phyloP scores from a whole-genome alignment of 2,888 invertebrate genomes.

The Drosophila infuscata region DNA sequence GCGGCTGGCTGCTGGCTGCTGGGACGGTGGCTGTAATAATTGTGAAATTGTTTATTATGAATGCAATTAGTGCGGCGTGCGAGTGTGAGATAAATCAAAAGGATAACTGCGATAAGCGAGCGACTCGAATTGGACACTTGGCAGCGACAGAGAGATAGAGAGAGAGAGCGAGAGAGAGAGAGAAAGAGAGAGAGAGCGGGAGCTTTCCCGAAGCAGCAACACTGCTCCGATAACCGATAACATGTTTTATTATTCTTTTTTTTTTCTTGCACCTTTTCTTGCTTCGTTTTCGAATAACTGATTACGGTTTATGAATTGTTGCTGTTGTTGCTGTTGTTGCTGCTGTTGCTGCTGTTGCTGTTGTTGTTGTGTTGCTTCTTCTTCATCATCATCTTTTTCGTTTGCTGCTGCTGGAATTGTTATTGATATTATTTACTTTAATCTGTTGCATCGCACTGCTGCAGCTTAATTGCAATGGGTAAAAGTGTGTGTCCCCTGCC shows the following conservation, averaged over 20 bases:
- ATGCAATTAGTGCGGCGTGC: slow-evolving; percentile 64
- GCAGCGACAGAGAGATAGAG: neutral
- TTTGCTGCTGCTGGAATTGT: slow-evolving; percentile 48
- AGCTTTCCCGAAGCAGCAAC: slow-evolving; percentile 28
- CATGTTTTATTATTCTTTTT: slow-evolving; percentile 48
- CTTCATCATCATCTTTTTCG: slow-evolving; percentile 3
- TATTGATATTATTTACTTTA: slow-evolving; percentile 79
- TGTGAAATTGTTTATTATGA: slow-evolving; percentile 69
- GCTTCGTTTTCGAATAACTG: slow-evolving; percentile 58
- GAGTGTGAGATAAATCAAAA: slow-evolving; percentile 77
- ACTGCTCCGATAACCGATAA: slow-evolving; percentile 70
- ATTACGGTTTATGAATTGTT: slow-evolving; percentile 75
- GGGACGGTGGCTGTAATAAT: slow-evolving; percentile 36
- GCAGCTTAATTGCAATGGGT: slow-evolving; percentile 75
- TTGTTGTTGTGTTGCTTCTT: slow-evolving; percentile 28
- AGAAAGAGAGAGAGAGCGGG: neutral
- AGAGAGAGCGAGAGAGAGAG: too few relatives aligned
- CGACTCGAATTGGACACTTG: slow-evolving; percentile 49
- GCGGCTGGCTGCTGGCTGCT: slow-evolving; percentile 20
- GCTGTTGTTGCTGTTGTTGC: slow-evolving; percentile 56
- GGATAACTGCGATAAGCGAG: slow-evolving; percentile 75
- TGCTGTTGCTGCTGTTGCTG: slow-evolving; percentile 61
- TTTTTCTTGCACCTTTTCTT: neutral
- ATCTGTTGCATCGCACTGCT: slow-evolving; percentile 72
- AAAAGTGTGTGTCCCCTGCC: slow-evolving; percentile 45